These are phyloP conservation scores for Cyphomyrmex costatus DNA, from an alignment of 1,140 invertebrate genomes.

Conservation along the genomic window DNA sequence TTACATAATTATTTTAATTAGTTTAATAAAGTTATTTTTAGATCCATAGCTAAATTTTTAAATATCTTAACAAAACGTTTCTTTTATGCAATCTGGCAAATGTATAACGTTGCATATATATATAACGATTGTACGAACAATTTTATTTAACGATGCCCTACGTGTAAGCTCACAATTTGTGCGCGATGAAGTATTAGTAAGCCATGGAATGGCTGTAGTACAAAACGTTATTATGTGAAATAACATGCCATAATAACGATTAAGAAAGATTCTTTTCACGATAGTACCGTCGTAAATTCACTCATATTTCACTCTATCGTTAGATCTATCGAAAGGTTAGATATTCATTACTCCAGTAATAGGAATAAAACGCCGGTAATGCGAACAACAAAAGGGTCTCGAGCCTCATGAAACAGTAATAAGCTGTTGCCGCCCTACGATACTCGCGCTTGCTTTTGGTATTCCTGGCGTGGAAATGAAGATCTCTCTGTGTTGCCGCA, in stretches of 20 bases:
- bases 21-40: too few species aligned
- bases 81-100: neutral
- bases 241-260: conserved; percentile 1
- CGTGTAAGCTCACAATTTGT: conserved; percentile 28
- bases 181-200: neutral
- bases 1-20: too few species aligned
- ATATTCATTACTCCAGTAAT: neutral
- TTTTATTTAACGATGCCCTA: conserved; percentile 9
- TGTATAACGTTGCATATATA: neutral
- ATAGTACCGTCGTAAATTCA: conserved; percentile 11
- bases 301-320: conserved; percentile 31
- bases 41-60: too few species aligned
- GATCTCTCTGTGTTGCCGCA: conserved; percentile 52
- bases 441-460: conserved; percentile 24
- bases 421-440: conserved; percentile 48
- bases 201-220: neutral
- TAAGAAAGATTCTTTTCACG: neutral
- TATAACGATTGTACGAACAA: neutral
- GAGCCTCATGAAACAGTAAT: conserved; percentile 57
- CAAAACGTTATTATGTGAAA: conserved; percentile 43
- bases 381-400: conserved; percentile 11
- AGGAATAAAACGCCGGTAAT: conserved; percentile 10
- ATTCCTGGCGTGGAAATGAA: conserved; percentile 62
- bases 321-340: conserved; percentile 22
- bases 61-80: too few species aligned